These are phyloP conservation scores for Leptopilina syphax DNA, from an alignment of 2,888 invertebrate species.

Conservation along the genomic window DNA sequence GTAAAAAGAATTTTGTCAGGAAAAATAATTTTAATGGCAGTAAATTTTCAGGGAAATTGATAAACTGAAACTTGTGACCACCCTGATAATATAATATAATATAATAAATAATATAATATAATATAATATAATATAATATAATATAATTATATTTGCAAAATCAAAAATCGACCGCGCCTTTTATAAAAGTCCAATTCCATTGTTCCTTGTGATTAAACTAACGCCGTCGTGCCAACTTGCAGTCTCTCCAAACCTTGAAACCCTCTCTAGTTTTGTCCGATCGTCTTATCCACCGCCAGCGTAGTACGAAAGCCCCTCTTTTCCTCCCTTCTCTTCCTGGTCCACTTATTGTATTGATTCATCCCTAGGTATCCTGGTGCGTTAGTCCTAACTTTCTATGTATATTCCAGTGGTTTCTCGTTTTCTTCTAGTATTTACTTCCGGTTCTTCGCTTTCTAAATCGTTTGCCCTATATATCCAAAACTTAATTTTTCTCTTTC, in stretches of 20 bases:
- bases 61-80: no score
- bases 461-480: conserved; percentile 24
- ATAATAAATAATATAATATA: no score
- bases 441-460: conserved; percentile 9
- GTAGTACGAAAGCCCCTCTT: no score
- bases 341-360: conserved; percentile 76
- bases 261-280: conserved; percentile 51
- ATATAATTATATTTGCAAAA: conserved; percentile 14
- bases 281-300: conserved; percentile 64
- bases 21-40: no score
- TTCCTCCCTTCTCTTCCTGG: conserved; percentile 65
- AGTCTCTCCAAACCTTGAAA: conserved; percentile 55
- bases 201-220: conserved; percentile 58
- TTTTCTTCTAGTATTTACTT: conserved; percentile 28
- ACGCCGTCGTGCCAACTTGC: conserved; percentile 42
- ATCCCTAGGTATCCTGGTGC: conserved; percentile 67
- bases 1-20: no score
- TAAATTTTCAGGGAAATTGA: no score
- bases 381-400: conserved; percentile 61
- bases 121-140: no score
- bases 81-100: no score
- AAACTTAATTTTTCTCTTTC: conserved; percentile 27
- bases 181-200: conserved; percentile 56
- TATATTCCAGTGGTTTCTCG: conserved; percentile 38
- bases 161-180: conserved; percentile 69